Conservation (phyloP, 1,140 invertebrate genomes). For the Antheraea mylitta region DNA sequence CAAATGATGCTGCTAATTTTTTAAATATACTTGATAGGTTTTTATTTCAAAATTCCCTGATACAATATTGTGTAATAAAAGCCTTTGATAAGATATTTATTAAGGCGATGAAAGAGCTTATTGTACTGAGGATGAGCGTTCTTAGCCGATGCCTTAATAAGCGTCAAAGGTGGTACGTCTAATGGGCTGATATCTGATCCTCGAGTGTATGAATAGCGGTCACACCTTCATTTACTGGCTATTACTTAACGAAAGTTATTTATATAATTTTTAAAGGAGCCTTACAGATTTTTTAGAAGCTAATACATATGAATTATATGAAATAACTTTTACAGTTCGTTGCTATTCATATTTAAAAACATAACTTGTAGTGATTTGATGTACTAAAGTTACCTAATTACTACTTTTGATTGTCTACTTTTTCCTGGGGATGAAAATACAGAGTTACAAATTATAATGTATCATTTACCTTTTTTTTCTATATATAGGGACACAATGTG, state of each 20-base stretch:
- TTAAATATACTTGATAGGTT: background rate
- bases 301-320: background rate
- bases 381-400: too few species aligned
- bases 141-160: background rate
- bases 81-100: too few species aligned
- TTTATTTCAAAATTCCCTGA: background rate
- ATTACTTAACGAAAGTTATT: background rate
- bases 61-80: background rate
- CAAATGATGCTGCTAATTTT: too few species aligned
- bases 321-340: background rate
- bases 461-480: too few species aligned
- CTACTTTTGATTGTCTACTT: too few species aligned
- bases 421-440: too few species aligned
- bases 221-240: constrained; percentile 3
- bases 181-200: constrained; percentile 10
- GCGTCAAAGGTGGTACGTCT: constrained; percentile 2
- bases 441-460: too few species aligned
- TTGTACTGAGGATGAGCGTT: background rate
- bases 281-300: background rate
- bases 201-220: constrained; percentile 5
- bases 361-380: too few species aligned
- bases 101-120: background rate
- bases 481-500: too few species aligned
- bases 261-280: background rate
- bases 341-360: too few species aligned